Evolutionary conservation across 1,140 invertebrate genomes (phyloP).

Genomic region (Drosophila melanica): DNA sequence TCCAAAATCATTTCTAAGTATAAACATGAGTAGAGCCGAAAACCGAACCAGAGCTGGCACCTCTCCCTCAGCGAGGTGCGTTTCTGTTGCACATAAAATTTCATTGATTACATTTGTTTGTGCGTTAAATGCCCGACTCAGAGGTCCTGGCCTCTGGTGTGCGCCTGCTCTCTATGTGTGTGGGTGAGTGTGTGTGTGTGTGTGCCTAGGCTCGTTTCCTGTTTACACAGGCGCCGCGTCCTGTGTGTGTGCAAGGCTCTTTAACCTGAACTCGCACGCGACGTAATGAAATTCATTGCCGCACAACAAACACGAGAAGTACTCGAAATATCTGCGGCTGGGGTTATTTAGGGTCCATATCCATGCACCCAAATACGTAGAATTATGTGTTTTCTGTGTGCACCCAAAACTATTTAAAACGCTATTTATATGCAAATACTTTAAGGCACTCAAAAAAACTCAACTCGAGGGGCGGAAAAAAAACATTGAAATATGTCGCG

Average conservation of each 20-base stretch:
- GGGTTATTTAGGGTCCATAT: slow-evolving; percentile 32
- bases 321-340: slow-evolving; percentile 55
- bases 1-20: slow-evolving; percentile 48
- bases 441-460: slow-evolving; percentile 41
- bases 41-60: background rate
- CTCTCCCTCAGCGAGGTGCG: slow-evolving; percentile 42
- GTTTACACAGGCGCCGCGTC: slow-evolving; percentile 66
- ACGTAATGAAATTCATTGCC: slow-evolving; percentile 61
- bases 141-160: slow-evolving; percentile 31
- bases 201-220: slow-evolving; percentile 70
- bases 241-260: slow-evolving; percentile 34
- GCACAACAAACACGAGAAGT: slow-evolving; percentile 39
- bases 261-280: slow-evolving; percentile 46
- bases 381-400: slow-evolving; percentile 46
- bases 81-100: slow-evolving; percentile 81
- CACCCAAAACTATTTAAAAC: slow-evolving; percentile 74
- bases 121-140: slow-evolving; percentile 60
- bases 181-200: slow-evolving; percentile 24
- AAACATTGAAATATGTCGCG: slow-evolving; percentile 44
- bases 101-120: slow-evolving; percentile 83
- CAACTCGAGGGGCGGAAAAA: slow-evolving; percentile 35
- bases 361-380: slow-evolving; percentile 52
- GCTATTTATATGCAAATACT: slow-evolving; percentile 80
- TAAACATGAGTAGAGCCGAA: slow-evolving; percentile 36
- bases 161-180: slow-evolving; percentile 14